Evolutionary conservation across 2,888 invertebrate genomes (phyloP).

Genomic region (Phalera bucephala): DNA sequence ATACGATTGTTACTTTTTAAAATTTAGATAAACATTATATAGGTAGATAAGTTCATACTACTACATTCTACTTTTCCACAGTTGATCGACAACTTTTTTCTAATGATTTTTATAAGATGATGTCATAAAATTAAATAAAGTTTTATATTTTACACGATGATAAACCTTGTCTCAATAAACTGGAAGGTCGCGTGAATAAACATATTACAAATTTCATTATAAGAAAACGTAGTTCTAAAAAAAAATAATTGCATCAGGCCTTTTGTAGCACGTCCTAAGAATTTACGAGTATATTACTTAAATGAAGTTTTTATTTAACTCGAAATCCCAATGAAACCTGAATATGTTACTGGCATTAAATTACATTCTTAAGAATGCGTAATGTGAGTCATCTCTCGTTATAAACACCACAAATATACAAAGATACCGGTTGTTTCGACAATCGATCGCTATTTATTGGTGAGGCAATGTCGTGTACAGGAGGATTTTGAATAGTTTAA

Average conservation of each 20-base stretch:
- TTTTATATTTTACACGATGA: too few relatives aligned
- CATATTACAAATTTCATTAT: neutral
- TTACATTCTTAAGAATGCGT: conserved; percentile 36
- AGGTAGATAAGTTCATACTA: too few relatives aligned
- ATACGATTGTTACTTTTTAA: too few relatives aligned
- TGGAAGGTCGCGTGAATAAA: conserved; percentile 17
- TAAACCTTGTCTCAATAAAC: too few relatives aligned
- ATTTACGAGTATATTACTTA: too few relatives aligned
- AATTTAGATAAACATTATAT: too few relatives aligned
- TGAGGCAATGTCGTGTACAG: conserved; percentile 41
- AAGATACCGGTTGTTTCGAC: conserved; percentile 44
- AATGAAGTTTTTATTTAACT: conserved; percentile 13
- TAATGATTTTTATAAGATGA: conserved; percentile 13
- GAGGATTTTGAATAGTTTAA: conserved; percentile 58
- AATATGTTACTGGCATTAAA: conserved; percentile 24
- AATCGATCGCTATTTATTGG: conserved; percentile 24
- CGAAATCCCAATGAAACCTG: conserved; percentile 30
- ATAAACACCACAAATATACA: conserved; percentile 36
- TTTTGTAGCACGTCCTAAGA: too few relatives aligned
- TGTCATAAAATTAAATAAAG: conserved; percentile 16
- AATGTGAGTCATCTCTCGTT: conserved; percentile 57
- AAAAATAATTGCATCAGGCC: neutral
- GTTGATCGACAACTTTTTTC: neutral
- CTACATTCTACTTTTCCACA: too few relatives aligned
- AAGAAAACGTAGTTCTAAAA: too few relatives aligned